Percentiles rank a stretch among this genome's conserved stretches.
These are phyloP conservation scores for Crax fasciolata DNA, from an alignment of 2,797 vertebrate genomes.

Conservation along the genomic window DNA sequence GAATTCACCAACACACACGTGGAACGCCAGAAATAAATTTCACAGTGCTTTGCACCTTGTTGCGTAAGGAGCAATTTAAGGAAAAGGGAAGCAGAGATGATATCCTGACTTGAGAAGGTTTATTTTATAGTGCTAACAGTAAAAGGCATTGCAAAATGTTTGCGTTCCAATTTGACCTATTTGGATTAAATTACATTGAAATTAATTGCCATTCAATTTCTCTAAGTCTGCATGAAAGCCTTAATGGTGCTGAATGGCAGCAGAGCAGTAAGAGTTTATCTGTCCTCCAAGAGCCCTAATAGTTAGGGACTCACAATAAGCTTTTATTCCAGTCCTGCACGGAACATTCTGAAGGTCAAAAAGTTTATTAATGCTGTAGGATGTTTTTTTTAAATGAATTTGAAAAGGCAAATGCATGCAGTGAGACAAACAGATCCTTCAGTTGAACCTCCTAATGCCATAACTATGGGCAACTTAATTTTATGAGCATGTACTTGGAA, in stretches of 20 bases:
- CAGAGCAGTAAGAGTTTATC: not conserved
- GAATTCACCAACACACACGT: not conserved
- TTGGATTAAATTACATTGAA: not conserved
- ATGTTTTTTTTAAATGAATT: not conserved
- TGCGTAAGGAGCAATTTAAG: not conserved
- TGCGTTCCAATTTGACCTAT: not conserved
- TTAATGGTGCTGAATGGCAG: not conserved
- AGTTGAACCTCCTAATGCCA: not conserved
- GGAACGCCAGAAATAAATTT: not conserved
- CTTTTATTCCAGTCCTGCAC: not conserved
- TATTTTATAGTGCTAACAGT: not conserved
- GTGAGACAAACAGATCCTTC: not conserved
- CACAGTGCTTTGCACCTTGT: not conserved
- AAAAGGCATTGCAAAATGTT: not conserved
- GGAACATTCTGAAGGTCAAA: not conserved
- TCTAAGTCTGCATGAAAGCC: not conserved
- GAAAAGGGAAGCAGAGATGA: not conserved
- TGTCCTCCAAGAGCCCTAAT: not conserved
- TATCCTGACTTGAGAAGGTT: not conserved
- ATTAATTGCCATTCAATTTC: not conserved
- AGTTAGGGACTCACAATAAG: not conserved
- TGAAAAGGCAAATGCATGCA: not conserved
- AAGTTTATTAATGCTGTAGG: not conserved
- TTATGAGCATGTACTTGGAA: not conserved
- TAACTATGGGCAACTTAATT: not conserved